phyloP scores from a whole-genome alignment of 2,113 vertebrate genomes.

The Paralichthys olivaceus region DNA sequence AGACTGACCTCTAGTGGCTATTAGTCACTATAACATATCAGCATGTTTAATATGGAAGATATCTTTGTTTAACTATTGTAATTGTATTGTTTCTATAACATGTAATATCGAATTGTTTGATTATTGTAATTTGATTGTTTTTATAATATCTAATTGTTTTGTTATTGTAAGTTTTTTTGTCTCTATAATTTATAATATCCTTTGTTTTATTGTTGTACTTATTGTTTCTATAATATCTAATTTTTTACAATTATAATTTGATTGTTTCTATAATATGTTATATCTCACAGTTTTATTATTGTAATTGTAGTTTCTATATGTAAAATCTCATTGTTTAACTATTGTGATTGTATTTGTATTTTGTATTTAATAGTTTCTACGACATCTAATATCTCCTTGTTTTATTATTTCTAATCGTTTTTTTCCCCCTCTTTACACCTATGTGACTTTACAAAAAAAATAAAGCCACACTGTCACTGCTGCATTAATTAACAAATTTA shows the following conservation, averaged over 20 bases:
- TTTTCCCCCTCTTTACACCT: not conserved
- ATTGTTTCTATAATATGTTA: no score
- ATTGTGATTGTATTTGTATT: no score
- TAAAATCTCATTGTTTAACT: no score
- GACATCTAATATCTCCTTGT: not conserved
- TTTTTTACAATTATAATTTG: no score
- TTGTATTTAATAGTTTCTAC: not conserved
- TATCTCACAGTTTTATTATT: no score
- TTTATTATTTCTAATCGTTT: not conserved
- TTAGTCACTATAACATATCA: not conserved
- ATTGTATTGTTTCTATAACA: no score
- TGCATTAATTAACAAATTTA: constrained; percentile 60
- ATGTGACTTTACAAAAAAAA: not conserved
- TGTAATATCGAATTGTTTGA: not conserved
- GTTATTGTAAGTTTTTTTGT: no score
- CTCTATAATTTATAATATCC: no score
- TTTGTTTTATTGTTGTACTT: no score
- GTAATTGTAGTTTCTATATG: no score
- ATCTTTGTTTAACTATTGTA: no score
- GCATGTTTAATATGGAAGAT: no score
- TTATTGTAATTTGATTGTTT: not conserved
- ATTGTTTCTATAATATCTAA: not conserved
- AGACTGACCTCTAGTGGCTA: constrained; percentile 24
- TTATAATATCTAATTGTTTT: not conserved
- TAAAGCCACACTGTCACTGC: constrained; percentile 16